Evolutionary conservation across 2,797 vertebrate species (phyloP).

Genomic region (Vireo griseus): DNA sequence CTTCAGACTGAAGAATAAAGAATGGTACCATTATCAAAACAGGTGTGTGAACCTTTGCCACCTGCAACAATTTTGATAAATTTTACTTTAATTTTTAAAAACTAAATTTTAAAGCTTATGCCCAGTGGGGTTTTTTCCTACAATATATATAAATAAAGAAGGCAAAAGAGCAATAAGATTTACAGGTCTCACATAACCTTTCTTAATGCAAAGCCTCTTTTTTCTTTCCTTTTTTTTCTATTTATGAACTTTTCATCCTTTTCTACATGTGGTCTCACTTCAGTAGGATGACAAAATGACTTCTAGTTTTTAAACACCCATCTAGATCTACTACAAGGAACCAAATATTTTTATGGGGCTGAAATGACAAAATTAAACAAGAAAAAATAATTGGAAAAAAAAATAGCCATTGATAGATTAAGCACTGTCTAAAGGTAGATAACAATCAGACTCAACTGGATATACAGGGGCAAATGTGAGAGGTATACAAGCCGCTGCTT

Average conservation of each 20-base stretch:
- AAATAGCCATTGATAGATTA: neutral
- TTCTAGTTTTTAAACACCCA: neutral
- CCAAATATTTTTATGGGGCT: neutral
- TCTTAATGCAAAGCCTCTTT: neutral
- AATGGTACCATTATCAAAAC: neutral
- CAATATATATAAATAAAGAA: neutral
- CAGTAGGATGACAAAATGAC: neutral
- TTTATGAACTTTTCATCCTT: neutral
- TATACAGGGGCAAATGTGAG: neutral
- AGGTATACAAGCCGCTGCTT: neutral
- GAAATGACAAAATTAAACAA: neutral
- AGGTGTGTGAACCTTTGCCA: neutral
- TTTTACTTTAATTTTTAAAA: neutral
- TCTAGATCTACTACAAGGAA: neutral
- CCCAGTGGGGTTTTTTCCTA: neutral
- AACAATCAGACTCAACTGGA: neutral
- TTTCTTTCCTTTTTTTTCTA: neutral
- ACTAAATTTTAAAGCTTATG: neutral
- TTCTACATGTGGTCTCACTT: neutral
- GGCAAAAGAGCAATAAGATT: neutral
- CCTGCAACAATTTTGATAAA: neutral
- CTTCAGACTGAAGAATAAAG: neutral
- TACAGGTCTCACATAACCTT: neutral
- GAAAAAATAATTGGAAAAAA: fast-evolving
- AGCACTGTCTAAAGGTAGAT: neutral